Evolutionary conservation across 92 coral and sea anemone genomes (phyloP), one percentile per base, ranked within the genome.

Genomic region (Bergia puertoricense): DNA sequence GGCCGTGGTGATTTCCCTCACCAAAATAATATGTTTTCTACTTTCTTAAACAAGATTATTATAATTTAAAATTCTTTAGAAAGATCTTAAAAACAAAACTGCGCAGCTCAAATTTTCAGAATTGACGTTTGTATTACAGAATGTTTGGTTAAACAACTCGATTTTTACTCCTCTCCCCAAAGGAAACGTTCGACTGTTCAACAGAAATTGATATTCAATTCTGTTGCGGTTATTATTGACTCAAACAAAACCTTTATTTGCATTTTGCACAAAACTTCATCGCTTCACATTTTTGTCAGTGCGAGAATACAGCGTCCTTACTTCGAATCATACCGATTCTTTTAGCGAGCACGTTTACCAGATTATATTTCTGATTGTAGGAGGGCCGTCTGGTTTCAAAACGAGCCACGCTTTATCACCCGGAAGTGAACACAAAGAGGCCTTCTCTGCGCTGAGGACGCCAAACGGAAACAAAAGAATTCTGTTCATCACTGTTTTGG

Each of bases 191-290:
- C 45, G 50, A 13, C 22, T 30, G 44, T 83, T 81, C 44, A 15
- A 38, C 2, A 69, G 45, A 69, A 83, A 83, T n/a, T 83, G 86
- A 83, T 83, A 83, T 83, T 84, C 87, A 71, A 45, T 54, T 14
- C 14, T 48, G 7, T 40, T 16, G 68, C 68, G n/a, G 67, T 84
- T 66, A 10, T 84, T 84, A 71, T 82, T 42, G 74, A 72, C 62
- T 84, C 78, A 72, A 71, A 71, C 77, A 44, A 84, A 83, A 84
- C 68, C 86, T 36, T 37, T 65, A 84, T 84, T 84, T 84, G 87
- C 87, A 84, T 84, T 84, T 84, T 84, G 54, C 74, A 82, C 76
- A 82, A 82, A 79, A 82, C 87, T 84, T 84, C 77, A 72, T 68
- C 87, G 87, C 45, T 72, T 84, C 79, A 48, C 77, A 46, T 37